Evolutionary conservation across 1,140 invertebrate genomes (phyloP).

Genomic region (Hestina assimilis): DNA sequence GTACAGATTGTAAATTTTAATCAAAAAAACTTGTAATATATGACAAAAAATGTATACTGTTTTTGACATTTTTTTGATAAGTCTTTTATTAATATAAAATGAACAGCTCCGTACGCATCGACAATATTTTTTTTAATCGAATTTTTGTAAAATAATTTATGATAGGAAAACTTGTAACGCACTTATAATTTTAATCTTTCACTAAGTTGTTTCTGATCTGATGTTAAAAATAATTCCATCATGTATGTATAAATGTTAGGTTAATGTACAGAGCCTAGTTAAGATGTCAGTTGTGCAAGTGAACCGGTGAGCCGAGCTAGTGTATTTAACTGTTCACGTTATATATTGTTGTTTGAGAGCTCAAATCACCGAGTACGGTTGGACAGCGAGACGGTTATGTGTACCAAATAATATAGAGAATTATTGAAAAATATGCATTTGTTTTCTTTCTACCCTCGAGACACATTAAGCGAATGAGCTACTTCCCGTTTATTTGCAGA

Average conservation of each 20-base stretch:
- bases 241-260: slow-evolving; percentile 30
- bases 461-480: too few species aligned
- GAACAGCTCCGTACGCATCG: not conserved
- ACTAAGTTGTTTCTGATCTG: slow-evolving; percentile 33
- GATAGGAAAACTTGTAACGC: not conserved
- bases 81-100: not conserved
- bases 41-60: not conserved
- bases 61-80: too few species aligned
- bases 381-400: slow-evolving; percentile 52
- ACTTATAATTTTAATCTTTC: not conserved
- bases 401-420: slow-evolving; percentile 73
- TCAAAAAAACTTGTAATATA: not conserved
- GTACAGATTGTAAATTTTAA: not conserved
- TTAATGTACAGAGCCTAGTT: slow-evolving; percentile 46
- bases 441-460: not conserved
- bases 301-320: slow-evolving; percentile 37
- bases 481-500: too few species aligned
- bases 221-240: slow-evolving; percentile 32
- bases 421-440: slow-evolving; percentile 30
- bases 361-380: slow-evolving; percentile 53
- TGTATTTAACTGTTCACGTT: not conserved
- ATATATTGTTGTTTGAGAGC: slow-evolving; percentile 1
- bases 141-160: not conserved
- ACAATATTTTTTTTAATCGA: not conserved
- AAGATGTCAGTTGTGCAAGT: slow-evolving; percentile 54